Evolutionary conservation across 2,888 invertebrate species (phyloP).

Genomic region (Pristionchus japonicus): DNA sequence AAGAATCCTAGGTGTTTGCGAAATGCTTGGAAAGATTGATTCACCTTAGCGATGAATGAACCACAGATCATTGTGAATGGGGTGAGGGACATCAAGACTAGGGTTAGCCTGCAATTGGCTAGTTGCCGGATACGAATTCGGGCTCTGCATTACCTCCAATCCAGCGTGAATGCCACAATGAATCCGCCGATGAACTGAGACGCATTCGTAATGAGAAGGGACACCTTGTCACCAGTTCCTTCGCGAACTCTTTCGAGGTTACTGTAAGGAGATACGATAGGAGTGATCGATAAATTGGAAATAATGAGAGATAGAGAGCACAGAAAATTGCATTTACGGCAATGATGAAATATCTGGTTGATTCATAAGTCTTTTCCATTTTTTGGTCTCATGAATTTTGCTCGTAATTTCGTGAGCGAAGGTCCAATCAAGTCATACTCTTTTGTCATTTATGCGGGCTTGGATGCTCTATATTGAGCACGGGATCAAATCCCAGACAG

Average conservation of each 20-base stretch:
- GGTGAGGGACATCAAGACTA: conserved; percentile 74
- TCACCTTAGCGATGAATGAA: conserved; percentile 65
- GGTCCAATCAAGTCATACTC: no score
- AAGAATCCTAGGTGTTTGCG: no score
- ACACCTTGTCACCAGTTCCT: conserved; percentile 71
- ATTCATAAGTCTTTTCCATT: no score
- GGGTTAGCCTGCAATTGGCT: conserved; percentile 61
- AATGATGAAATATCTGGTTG: no score
- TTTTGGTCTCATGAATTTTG: no score
- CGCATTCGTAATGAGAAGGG: conserved; percentile 58
- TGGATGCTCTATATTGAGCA: no score
- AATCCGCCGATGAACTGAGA: conserved; percentile 64
- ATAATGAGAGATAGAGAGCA: no score
- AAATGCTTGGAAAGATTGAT: no score
- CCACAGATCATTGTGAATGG: conserved; percentile 70
- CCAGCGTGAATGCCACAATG: conserved; percentile 58
- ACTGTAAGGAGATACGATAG: conserved; percentile 48
- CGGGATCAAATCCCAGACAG: no score
- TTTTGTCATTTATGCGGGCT: no score
- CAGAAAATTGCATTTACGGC: no score
- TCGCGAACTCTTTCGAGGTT: conserved; percentile 68
- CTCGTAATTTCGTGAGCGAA: no score
- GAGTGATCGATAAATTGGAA: not conserved
- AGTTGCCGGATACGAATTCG: conserved; percentile 53
- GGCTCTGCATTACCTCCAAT: conserved; percentile 28